phyloP scores from a whole-genome alignment of 2,113 vertebrate genomes.

The Silurus meridionalis region DNA sequence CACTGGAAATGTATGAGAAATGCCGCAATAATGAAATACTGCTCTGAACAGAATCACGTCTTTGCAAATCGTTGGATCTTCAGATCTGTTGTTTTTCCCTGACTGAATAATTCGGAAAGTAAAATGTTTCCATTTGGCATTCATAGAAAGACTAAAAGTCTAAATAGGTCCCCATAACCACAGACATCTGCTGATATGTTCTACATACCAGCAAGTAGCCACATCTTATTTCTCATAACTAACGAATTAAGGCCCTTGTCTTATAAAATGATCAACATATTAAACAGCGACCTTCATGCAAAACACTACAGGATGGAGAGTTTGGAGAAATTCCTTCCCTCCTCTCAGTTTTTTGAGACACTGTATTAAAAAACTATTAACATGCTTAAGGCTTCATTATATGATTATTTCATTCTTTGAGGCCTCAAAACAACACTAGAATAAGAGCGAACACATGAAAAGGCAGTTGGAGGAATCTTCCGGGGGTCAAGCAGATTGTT shows the following conservation, averaged over 20 bases:
- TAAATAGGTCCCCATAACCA: conserved; percentile 19
- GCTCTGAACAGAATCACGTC: conserved; percentile 23
- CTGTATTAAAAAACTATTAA: background rate
- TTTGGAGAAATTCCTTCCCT: background rate
- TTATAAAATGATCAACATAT: conserved; percentile 15
- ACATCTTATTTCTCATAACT: conserved; percentile 12
- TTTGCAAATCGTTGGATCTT: conserved; percentile 6
- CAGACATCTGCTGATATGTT: conserved; percentile 31
- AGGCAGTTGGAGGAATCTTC: conserved; percentile 81
- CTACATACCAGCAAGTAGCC: conserved; percentile 6
- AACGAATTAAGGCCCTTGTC: conserved; percentile 17
- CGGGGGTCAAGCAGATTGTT: conserved; percentile 87
- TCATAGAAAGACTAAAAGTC: conserved; percentile 28
- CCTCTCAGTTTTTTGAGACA: background rate
- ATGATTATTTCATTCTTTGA: conserved; percentile 78
- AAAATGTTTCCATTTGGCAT: conserved; percentile 34
- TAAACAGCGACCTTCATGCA: conserved; percentile 7
- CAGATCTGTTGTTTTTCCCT: conserved; percentile 23
- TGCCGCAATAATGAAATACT: conserved; percentile 41
- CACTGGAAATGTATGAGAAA: conserved; percentile 1
- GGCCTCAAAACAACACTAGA: conserved; percentile 88
- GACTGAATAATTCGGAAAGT: conserved; percentile 7
- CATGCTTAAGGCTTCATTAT: background rate
- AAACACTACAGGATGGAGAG: background rate
- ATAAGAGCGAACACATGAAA: conserved; percentile 87